Conservation (phyloP, 2,888 invertebrate species). For the Orthosia incerta region DNA sequence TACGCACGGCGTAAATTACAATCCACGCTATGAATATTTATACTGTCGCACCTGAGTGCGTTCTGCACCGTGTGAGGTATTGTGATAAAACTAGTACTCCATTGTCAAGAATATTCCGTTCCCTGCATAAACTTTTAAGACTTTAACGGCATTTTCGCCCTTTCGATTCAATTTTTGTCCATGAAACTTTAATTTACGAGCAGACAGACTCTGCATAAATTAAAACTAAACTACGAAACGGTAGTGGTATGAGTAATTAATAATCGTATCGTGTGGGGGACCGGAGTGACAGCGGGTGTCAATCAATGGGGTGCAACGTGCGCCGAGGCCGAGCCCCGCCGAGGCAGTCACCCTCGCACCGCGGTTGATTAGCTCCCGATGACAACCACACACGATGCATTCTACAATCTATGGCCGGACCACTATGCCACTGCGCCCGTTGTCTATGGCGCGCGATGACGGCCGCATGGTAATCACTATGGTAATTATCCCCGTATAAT, state of each 20-base stretch:
- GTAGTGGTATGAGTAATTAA: constrained; percentile 64
- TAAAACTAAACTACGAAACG: constrained; percentile 49
- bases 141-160: constrained; percentile 1
- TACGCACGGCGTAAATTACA: constrained; percentile 55
- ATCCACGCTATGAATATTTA: constrained; percentile 58
- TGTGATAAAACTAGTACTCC: constrained; percentile 11
- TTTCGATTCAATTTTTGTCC: constrained; percentile 28
- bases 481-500: constrained; percentile 66
- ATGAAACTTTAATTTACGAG: constrained; percentile 29
- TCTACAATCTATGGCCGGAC: constrained; percentile 57
- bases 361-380: constrained; percentile 73
- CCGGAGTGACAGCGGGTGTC: constrained; percentile 72
- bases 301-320: constrained; percentile 70
- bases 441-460: constrained; percentile 55
- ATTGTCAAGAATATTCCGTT: constrained; percentile 7
- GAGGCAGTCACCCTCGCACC: constrained; percentile 47
- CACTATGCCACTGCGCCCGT: constrained; percentile 28
- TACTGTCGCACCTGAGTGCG: constrained; percentile 41
- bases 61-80: constrained; percentile 45
- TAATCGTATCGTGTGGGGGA: constrained; percentile 68
- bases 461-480: constrained; percentile 63
- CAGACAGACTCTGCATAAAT: constrained; percentile 39
- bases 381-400: constrained; percentile 73
- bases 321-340: constrained; percentile 26
- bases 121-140: background rate